phyloP scores from a whole-genome alignment of 2,888 invertebrate species.

The Isoperla grammatica region DNA sequence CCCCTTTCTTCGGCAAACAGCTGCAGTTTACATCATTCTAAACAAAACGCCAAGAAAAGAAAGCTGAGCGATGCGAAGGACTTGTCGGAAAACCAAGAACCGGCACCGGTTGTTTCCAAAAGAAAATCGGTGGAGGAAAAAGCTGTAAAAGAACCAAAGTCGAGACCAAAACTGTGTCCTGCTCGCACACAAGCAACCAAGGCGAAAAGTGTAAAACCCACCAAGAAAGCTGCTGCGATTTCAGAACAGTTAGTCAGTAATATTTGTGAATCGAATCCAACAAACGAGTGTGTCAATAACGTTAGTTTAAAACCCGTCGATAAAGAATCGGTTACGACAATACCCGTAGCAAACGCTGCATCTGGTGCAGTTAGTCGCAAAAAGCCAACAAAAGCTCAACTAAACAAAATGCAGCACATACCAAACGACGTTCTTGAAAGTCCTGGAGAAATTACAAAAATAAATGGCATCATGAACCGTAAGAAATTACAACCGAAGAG shows the following conservation, averaged over 20 bases:
- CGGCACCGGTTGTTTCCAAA: not conserved
- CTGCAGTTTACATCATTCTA: conserved; percentile 14
- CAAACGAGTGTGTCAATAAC: not conserved
- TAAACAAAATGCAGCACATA: not conserved
- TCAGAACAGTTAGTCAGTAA: not conserved
- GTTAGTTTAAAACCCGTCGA: not conserved
- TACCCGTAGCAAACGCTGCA: not conserved
- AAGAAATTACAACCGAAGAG: not conserved
- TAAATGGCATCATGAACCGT: not conserved
- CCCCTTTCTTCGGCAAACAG: conserved; percentile 24
- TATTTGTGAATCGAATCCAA: not conserved
- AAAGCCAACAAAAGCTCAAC: not conserved
- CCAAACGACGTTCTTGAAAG: not conserved
- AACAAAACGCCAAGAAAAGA: conserved; percentile 23
- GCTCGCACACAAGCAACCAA: conserved; percentile 2
- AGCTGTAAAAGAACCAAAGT: conserved; percentile 13
- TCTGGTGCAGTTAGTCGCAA: not conserved
- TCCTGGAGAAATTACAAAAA: not conserved
- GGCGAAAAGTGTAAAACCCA: not conserved
- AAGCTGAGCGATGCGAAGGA: conserved; percentile 17
- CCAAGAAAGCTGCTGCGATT: not conserved
- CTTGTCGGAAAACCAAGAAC: conserved; percentile 24
- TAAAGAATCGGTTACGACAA: not conserved
- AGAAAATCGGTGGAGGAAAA: not conserved
- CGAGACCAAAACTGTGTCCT: conserved; percentile 20